Evolutionary conservation across 2,888 invertebrate species (phyloP), one percentile per base, ranked within the genome.

Genomic region (Octonoba sinensis): DNA sequence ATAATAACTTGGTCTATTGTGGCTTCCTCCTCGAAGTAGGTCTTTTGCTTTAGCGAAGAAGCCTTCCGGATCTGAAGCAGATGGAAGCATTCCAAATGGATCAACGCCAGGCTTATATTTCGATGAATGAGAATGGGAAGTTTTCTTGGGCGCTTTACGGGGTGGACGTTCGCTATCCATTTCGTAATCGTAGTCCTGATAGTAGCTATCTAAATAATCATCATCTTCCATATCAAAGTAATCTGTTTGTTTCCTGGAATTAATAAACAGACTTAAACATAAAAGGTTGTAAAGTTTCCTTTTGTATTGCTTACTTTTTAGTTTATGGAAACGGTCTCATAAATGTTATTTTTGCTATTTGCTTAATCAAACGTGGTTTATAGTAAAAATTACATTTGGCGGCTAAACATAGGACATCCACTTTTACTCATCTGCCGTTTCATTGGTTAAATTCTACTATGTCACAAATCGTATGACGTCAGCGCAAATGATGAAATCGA

Each of bases 41-140:
- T 81, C 81, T 62, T 74, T 81, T 3, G 74, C 81, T 18, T 81
- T 81, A 11, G 73, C 56, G 13, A 81, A 72, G 27, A 81, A 71
- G 11, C 81, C 74, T 16, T 74, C 57, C 12, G 81, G 65, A 54
- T 79, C 79, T 4, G 79, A 79, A 6, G 71, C 71, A 20, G 71
- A 66, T 2, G 79, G 73, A 18, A 79, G 24, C 24, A 67, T 66
- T 3, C 72, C 79, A 24, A 73, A 46, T 24, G 79, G 73, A 60
- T 79, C 73, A 13, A 46, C 56, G 4, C 13, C 36, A 3, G 20
- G 56, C 64, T 69, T 69, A 4, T 71, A n/a, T 1, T 71, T 71
- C 4, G 36, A 18, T 15, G 47, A 64, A 24, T 56, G 56, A 0
- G 59, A 49, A 47, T 46, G 74, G 15, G 57, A 15, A 20, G 70